These are phyloP conservation scores for Ctenodactylus gundi DNA, from an alignment of 2,113 vertebrate species.

Conservation along the genomic window DNA sequence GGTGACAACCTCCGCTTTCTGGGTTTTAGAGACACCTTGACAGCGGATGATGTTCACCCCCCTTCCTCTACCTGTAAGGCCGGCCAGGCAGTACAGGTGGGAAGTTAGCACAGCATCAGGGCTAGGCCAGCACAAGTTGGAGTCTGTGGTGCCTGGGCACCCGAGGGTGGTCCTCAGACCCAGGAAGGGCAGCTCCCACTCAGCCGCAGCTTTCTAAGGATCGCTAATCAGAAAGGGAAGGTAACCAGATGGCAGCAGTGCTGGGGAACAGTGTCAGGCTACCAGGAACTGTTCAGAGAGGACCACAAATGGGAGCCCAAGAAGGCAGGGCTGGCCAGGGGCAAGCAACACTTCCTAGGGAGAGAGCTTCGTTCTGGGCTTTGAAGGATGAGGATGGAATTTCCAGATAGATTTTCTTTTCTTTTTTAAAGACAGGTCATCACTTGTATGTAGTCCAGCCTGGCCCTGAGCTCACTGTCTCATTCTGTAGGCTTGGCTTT, in stretches of 20 bases:
- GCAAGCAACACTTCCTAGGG: not conserved
- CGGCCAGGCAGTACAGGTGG: not conserved
- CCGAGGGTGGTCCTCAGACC: not conserved
- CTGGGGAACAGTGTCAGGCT: not conserved
- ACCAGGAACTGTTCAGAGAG: not conserved
- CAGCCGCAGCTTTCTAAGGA: not conserved
- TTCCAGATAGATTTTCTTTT: not conserved
- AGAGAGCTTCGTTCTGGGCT: not conserved
- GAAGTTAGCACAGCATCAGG: not conserved
- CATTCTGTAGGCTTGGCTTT: too few relatives aligned
- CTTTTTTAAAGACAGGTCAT: too few relatives aligned
- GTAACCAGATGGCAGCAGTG: not conserved
- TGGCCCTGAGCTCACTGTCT: too few relatives aligned
- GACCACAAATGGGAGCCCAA: not conserved
- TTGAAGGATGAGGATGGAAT: conserved; percentile 10
- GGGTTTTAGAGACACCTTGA: not conserved
- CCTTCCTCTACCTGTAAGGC: not conserved
- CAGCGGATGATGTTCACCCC: not conserved
- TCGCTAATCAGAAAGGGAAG: not conserved
- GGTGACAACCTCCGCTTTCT: not conserved
- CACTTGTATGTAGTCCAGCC: too few relatives aligned
- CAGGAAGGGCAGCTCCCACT: not conserved
- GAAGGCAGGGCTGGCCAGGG: not conserved
- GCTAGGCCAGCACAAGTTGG: not conserved
- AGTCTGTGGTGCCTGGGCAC: not conserved